Evolutionary conservation across 2,888 invertebrate genomes (phyloP), one percentile per base, ranked within the genome.

Genomic region (Hemaris fuciformis): DNA sequence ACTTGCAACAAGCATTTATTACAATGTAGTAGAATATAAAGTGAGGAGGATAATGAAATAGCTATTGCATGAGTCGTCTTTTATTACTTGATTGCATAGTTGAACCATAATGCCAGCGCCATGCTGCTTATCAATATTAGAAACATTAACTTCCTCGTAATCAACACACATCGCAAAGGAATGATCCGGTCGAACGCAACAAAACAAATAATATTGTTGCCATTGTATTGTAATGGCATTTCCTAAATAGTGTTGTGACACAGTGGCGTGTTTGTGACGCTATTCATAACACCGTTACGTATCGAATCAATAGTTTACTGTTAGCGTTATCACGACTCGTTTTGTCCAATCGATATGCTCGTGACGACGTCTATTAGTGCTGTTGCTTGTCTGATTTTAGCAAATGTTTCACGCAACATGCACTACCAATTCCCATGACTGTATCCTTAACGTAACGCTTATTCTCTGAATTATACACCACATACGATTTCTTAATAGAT

Each of bases 231-330:
- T 66, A 71, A 68, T 76, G 69, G 65, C 68, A 65, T 66, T 71
- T 71, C 73, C 73, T 70, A 69, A 75, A 72, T 68, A 74, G 73
- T 69, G 65, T 63, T 62, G 69, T 72, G 43, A 61, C 53, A 57
- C 42, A 31, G 22, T 45, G 61, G 41, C 27, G 60, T 41, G 53
- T 41, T 31, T 66, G 71, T 65, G 64, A 69, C 67, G 66, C 66
- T 71, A 74, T 79, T 72, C 71, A 63, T 25, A 27, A 68, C 73
- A 72, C 87, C 85, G 87, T 86, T 88, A 84, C 62, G 59, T 62
- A 73, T 73, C 66, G 73, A 85, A 81, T 84, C 80, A 73, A 83
- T 80, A 78, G 76, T 76, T 83, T 75, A 86, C 85, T 79, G 84
- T 84, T 77, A 76, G 75, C 71, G 67, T 79, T 81, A 85, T 86